Evolutionary conservation across 2,113 vertebrate genomes (phyloP).

Genomic region (Urocitellus parryii): DNA sequence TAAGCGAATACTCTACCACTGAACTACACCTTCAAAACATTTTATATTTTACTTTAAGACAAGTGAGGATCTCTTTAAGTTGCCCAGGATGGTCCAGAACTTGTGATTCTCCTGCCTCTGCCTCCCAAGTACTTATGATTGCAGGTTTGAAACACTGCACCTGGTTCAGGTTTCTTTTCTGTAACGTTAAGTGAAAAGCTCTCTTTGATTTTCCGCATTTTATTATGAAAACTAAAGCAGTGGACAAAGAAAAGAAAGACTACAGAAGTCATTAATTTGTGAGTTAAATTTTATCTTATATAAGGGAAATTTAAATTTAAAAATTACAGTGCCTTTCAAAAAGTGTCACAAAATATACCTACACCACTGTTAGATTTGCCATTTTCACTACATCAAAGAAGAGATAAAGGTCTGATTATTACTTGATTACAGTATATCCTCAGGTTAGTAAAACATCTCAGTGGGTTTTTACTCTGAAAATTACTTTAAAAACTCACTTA

Average conservation of each 20-base stretch:
- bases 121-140: background rate
- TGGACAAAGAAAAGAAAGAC: background rate
- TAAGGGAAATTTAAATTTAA: too few species aligned
- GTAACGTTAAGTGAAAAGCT: background rate
- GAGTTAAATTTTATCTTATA: background rate
- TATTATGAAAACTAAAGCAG: background rate
- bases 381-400: background rate
- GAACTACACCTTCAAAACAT: too few species aligned
- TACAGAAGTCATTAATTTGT: background rate
- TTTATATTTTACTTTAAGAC: too few species aligned
- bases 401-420: background rate
- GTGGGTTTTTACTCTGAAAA: background rate
- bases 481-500: slow-evolving; percentile 13
- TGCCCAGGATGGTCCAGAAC: background rate
- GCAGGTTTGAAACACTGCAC: background rate
- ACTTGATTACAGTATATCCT: background rate
- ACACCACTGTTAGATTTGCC: rapidly evolving
- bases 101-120: background rate
- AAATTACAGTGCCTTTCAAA: background rate
- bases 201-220: background rate
- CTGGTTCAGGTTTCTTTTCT: background rate
- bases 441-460: background rate
- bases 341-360: background rate
- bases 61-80: background rate
- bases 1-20: too few species aligned